Conservation (phyloP, 2,888 invertebrate genomes). For the Seira sanloemensis region DNA sequence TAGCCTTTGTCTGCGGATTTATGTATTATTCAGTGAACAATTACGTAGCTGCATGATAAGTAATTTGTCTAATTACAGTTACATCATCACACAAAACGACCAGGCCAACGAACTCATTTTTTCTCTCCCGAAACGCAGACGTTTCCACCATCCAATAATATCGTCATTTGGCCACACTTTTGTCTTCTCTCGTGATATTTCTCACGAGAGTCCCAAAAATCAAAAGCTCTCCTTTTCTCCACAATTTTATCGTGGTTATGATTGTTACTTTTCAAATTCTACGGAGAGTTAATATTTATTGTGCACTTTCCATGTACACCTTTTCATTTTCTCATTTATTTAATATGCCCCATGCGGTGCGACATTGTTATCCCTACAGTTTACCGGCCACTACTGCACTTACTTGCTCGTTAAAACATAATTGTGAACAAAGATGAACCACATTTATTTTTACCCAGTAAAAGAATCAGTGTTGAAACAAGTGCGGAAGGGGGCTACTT, state of each 20-base stretch:
- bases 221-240: too few species aligned
- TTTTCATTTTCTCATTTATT: constrained; percentile 39
- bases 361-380: constrained; percentile 6
- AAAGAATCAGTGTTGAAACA: not conserved
- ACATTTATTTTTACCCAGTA: not conserved
- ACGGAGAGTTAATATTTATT: too few species aligned
- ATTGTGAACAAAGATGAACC: not conserved
- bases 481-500: not conserved
- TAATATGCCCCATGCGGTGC: constrained; percentile 48
- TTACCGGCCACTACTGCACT: constrained; percentile 6
- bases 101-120: not conserved
- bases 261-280: too few species aligned
- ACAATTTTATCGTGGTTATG: too few species aligned
- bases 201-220: too few species aligned
- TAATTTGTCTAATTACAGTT: too few species aligned
- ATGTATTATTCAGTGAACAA: not conserved
- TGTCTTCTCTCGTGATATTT: too few species aligned
- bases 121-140: too few species aligned
- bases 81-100: too few species aligned
- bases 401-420: constrained; percentile 3
- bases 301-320: not conserved
- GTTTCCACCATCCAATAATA: not conserved
- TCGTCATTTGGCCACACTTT: not conserved
- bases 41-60: not conserved
- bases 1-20: too few species aligned